These are phyloP conservation scores for Myotis findleyi DNA, from an alignment of 2,797 vertebrate genomes.

Conservation along the genomic window DNA sequence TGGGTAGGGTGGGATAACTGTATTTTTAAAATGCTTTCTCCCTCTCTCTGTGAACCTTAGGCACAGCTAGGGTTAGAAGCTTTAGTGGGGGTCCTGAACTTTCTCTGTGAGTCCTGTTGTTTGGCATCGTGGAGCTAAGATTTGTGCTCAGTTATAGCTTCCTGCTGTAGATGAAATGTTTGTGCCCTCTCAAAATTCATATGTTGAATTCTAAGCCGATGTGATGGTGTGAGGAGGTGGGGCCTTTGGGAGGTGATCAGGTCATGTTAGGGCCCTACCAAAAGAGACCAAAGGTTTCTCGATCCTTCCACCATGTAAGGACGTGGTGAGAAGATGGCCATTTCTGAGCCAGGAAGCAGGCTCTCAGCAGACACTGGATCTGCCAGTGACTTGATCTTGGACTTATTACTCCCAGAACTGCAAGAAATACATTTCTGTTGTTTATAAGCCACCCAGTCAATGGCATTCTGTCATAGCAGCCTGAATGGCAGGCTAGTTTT, in stretches of 20 bases:
- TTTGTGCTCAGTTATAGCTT: neutral
- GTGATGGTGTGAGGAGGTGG: neutral
- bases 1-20: neutral
- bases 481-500: neutral
- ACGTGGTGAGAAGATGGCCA: neutral
- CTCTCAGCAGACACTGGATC: neutral
- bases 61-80: neutral
- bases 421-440: neutral
- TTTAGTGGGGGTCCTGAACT: neutral
- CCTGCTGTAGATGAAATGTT: neutral
- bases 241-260: neutral
- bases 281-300: neutral
- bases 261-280: neutral
- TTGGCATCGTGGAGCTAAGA: neutral
- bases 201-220: neutral
- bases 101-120: accelerated
- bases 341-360: neutral
- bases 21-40: neutral
- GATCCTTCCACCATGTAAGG: neutral
- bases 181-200: neutral
- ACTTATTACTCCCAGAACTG: neutral
- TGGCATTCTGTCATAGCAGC: neutral
- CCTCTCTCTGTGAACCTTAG: neutral
- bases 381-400: neutral
- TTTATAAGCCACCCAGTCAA: neutral